Base-by-base conservation (phyloP, 2,113 vertebrate genomes). In the Mormoops blainvillei region DNA sequence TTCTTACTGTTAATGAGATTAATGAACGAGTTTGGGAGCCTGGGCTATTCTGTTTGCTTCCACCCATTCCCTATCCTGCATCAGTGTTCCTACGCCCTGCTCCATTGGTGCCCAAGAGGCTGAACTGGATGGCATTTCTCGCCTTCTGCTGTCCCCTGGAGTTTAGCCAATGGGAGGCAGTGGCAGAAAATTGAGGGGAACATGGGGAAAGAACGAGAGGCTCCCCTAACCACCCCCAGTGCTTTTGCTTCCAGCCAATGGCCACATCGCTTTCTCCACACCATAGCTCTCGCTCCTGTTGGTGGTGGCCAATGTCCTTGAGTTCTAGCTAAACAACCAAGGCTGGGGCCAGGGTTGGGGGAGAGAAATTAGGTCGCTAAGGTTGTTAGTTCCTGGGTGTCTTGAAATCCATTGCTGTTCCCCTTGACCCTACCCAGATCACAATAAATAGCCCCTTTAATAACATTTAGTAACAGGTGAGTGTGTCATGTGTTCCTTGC, bases 211-310 rank as follows among this genome's bases (percentile, higher is more conserved):
- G 58, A 76, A 33, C 33, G 19, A 16, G 12, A n/a, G 7, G 0
- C 4, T 74, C 5, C 58, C 18, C 14, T 67, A 16, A 2, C 4
- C 20, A 33, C 36, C 15, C 6, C 1, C 11, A 18, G 5, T 19
- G 24, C 50, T 68, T 94, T 41, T 70, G 20, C 26, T 20, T 86
- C 77, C 71, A 43, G 56, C 52, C 70, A 31, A 0, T 18, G 31
- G 68, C 19, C 2, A 0, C 6, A 4, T 38, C 24, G 7, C 36
- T 11, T 7, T 31, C 5, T 41, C 7, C 28, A 56, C 0, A 0
- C 18, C 70, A 26, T 1, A 5, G 13, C 70, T 70, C 70, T 41
- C n/a, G 19, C 22, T 70, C 5, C 24, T 22, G 0, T 1, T 10
- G 78, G 10, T 43, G 12, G 50, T 65, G 24, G 28, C 41, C 43